Conservation (phyloP, 1,140 invertebrate genomes). For the Diploscapter pachys region DNA sequence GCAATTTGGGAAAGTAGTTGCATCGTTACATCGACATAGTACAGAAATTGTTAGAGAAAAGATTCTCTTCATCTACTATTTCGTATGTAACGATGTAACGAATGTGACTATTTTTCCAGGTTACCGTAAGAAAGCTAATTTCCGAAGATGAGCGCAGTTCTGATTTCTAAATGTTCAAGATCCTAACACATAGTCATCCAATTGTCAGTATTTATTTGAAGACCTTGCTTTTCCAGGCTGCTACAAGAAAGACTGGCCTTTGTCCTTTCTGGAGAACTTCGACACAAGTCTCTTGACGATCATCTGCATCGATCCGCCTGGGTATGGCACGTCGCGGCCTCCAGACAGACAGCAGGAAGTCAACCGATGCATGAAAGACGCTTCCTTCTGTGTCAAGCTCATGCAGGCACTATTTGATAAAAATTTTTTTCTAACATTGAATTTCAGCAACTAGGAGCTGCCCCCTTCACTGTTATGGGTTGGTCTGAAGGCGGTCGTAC, state of each 20-base stretch:
- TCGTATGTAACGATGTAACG: neutral
- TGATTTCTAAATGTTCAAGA: neutral
- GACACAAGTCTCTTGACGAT: conserved; percentile 49
- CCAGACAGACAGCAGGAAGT: conserved; percentile 56
- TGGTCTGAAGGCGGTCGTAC: conserved; percentile 57
- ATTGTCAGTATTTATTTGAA: neutral
- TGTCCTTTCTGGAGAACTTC: conserved; percentile 47
- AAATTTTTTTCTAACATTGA: neutral
- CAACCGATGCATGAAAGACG: conserved; percentile 52
- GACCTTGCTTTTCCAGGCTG: conserved; percentile 41
- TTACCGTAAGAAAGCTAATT: neutral
- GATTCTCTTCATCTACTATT: conserved; percentile 16
- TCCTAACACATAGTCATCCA: neutral
- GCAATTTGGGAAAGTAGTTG: no score
- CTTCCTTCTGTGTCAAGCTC: conserved; percentile 48
- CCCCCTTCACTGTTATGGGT: conserved; percentile 51
- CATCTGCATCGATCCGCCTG: conserved; percentile 54
- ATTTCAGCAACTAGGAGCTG: conserved; percentile 42
- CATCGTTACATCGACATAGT: conserved; percentile 1
- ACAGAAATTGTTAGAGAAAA: neutral
- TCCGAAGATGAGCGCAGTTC: neutral
- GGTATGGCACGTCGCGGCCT: conserved; percentile 54
- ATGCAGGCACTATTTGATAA: conserved; percentile 35
- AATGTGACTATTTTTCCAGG: neutral
- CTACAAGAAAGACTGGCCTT: conserved; percentile 56